These are phyloP conservation scores for Amphilophus citrinellus DNA, from an alignment of 2,113 vertebrate genomes.

Conservation along the genomic window DNA sequence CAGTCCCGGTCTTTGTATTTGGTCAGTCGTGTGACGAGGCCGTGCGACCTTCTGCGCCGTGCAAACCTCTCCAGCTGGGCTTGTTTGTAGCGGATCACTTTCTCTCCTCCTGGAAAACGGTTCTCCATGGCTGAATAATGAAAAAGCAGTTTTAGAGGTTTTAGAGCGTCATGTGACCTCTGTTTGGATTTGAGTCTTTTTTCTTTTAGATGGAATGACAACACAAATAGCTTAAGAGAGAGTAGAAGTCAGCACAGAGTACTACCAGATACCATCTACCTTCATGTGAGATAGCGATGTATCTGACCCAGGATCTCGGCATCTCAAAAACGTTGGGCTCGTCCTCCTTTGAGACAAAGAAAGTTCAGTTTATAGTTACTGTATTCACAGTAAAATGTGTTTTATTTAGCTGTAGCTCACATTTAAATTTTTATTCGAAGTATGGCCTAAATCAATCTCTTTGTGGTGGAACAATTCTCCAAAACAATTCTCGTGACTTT, in stretches of 20 bases:
- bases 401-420: neutral
- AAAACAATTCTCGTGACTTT: neutral
- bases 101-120: slow-evolving; percentile 81
- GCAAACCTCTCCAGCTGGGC: slow-evolving; percentile 87
- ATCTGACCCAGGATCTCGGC: slow-evolving; percentile 87
- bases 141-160: neutral
- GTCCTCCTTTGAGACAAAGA: slow-evolving; percentile 66
- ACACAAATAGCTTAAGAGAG: neutral
- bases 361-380: neutral
- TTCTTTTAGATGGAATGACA: neutral
- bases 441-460: neutral
- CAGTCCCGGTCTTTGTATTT: slow-evolving; percentile 82
- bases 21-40: slow-evolving; percentile 84
- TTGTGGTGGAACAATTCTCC: neutral
- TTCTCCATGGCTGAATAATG: slow-evolving; percentile 85
- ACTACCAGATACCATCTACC: slow-evolving; percentile 70
- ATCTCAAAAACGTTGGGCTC: slow-evolving; percentile 80
- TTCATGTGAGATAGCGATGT: slow-evolving; percentile 80
- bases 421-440: neutral
- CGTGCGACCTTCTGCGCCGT: slow-evolving; percentile 76
- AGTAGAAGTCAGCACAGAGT: fast-evolving
- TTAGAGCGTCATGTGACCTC: neutral
- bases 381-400: neutral
- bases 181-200: neutral
- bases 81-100: slow-evolving; percentile 83